phyloP scores from a whole-genome alignment of 2,797 vertebrate genomes.

The Anableps anableps region DNA sequence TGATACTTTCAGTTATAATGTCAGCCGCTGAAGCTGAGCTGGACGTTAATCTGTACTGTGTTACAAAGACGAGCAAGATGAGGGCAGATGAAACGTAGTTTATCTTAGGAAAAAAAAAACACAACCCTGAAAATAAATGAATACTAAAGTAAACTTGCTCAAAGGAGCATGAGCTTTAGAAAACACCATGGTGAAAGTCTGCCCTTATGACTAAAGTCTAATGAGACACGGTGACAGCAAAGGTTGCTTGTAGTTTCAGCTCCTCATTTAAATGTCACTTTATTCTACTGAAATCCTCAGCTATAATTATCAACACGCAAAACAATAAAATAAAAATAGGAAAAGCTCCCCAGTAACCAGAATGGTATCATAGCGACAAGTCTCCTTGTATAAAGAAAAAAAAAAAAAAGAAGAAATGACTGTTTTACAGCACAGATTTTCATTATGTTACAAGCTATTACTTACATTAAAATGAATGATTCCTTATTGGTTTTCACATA shows the following conservation, averaged over 20 bases:
- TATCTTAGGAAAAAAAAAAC: background rate
- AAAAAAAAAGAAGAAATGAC: background rate
- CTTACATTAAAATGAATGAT: background rate
- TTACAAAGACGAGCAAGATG: background rate
- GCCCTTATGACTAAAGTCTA: background rate
- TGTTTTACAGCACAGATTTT: background rate
- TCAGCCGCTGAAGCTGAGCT: background rate
- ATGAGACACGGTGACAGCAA: background rate
- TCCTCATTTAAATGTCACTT: conserved; percentile 4
- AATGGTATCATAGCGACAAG: conserved; percentile 50
- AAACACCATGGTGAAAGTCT: background rate
- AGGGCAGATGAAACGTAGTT: background rate
- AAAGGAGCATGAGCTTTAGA: background rate
- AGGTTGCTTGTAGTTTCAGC: conserved; percentile 5
- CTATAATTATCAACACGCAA: conserved; percentile 8
- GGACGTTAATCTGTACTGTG: background rate
- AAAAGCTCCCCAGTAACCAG: conserved; percentile 42
- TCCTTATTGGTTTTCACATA: background rate
- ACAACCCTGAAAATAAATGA: background rate
- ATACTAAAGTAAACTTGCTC: background rate
- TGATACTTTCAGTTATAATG: background rate
- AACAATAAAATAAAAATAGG: conserved; percentile 35
- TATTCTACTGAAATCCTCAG: background rate
- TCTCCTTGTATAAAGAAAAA: conserved; percentile 1
- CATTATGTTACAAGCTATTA: background rate